Base-by-base conservation (phyloP, 2,888 invertebrate genomes). In the Orthonevra nobilis region DNA sequence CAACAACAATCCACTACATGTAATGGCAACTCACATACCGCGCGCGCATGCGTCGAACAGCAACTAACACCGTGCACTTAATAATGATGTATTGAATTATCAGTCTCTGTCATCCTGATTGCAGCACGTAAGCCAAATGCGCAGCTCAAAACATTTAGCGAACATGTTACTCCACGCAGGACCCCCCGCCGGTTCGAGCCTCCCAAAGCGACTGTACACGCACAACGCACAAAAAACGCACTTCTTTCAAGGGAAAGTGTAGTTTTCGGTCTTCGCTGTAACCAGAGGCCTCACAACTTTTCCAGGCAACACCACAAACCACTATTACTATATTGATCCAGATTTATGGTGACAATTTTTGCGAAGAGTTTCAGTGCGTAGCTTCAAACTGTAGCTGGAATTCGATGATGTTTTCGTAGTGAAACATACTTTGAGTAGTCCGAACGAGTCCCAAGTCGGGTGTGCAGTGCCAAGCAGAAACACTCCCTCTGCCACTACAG, bases 21-120 rank as follows among this genome's bases (percentile, higher is more conserved):
- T 20, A 64, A 54, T 54, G 54, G 36, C 48, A 19, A 4, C 42
- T 40, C 17, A 19, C 26, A 58, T 38, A 28, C 61, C 58, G 48
- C 48, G 28, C 20, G 17, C 36, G n/a, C n/a, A n/a, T n/a, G n/a
- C 12, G 19, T 23, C 30, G 14, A 12, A 14, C 54, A 50, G 52
- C 52, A 23, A 70, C 23, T 12, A 19, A 56, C 63, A 14, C 40
- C 32, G 46, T n/a, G n/a, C 66, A 61, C 61, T 66, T 73, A 79
- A 73, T 79, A 79, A 79, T 79, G 79, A 79, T 68, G 79, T 79
- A 73, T 73, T 17, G 61, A 79, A 73, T 68, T 73, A 79, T 79
- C 79, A 61, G 73, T 56, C 68, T 61, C 79, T 73, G 79, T 73
- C 79, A 79, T 79, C 73, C 79, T 50, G 73, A 73, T 38, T 48